These are phyloP conservation scores for Pyrocephalus nanus DNA, from an alignment of 2,797 vertebrate species.

Conservation along the genomic window DNA sequence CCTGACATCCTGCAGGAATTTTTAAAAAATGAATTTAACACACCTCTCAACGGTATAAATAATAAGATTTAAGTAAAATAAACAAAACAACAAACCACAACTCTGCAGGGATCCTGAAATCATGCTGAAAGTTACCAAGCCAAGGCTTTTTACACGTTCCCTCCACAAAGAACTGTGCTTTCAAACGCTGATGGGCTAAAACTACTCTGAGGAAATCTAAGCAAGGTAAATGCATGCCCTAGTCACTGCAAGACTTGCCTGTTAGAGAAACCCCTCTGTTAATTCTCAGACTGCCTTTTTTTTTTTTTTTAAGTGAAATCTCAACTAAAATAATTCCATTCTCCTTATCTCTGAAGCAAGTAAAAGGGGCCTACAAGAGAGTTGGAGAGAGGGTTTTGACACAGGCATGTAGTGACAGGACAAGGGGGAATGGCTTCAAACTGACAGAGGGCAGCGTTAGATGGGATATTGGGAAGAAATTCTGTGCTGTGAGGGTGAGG, in stretches of 20 bases:
- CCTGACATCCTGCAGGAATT: neutral
- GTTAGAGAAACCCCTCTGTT: rapidly evolving
- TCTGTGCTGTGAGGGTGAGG: rapidly evolving
- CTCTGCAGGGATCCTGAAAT: neutral
- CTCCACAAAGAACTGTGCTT: neutral
- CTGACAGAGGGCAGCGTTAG: neutral
- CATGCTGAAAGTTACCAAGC: neutral
- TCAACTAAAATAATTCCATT: neutral
- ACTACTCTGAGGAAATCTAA: neutral
- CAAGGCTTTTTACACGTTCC: neutral
- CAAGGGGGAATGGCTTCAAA: neutral
- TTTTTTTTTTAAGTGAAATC: neutral
- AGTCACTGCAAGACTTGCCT: neutral
- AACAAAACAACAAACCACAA: neutral
- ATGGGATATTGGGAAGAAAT: neutral
- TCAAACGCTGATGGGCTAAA: neutral
- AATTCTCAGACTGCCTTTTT: neutral
- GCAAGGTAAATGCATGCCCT: neutral
- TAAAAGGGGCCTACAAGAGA: neutral
- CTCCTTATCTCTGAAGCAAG: neutral
- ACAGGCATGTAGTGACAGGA: neutral
- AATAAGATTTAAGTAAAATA: neutral
- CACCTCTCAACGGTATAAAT: neutral
- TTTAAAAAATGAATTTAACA: neutral
- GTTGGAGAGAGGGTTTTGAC: neutral